A percentile compares a stretch with the other conserved stretches of the same genome.
phyloP scores from a whole-genome alignment of 2,113 vertebrate genomes.

The Procavia capensis region DNA sequence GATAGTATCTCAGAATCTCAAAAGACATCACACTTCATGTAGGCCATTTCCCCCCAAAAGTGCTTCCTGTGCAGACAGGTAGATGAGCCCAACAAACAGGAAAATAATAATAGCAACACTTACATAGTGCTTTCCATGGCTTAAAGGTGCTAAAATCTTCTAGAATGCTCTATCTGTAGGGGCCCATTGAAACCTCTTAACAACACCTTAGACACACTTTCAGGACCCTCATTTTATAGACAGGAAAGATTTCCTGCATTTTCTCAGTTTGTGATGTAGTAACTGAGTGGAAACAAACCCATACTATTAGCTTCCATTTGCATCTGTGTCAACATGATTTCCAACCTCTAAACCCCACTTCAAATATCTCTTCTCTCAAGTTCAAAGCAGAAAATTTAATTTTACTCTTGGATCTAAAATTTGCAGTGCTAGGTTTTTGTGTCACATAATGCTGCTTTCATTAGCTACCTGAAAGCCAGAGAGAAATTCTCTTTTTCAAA shows the following conservation, averaged over 20 bases:
- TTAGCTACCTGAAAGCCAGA: neutral
- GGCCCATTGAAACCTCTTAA: neutral
- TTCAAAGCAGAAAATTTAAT: conserved; percentile 21
- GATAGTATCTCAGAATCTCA: neutral
- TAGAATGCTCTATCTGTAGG: neutral
- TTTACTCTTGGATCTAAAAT: conserved; percentile 21
- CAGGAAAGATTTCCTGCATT: neutral
- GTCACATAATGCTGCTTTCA: neutral
- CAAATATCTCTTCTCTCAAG: neutral
- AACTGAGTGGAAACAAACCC: neutral
- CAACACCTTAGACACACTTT: neutral
- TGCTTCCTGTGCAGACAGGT: neutral
- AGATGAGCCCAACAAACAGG: neutral
- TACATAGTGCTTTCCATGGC: neutral
- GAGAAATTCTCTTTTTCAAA: neutral
- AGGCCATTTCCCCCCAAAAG: neutral
- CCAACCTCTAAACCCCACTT: neutral
- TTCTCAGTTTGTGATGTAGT: neutral
- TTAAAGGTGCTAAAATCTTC: neutral
- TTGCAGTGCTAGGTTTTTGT: neutral
- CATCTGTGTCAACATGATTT: neutral
- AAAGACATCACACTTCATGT: neutral
- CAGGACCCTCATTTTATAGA: neutral
- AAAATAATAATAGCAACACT: neutral
- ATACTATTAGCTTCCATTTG: neutral